Conservation (phyloP, 2,888 invertebrate genomes). For the Notodonta dromedarius region DNA sequence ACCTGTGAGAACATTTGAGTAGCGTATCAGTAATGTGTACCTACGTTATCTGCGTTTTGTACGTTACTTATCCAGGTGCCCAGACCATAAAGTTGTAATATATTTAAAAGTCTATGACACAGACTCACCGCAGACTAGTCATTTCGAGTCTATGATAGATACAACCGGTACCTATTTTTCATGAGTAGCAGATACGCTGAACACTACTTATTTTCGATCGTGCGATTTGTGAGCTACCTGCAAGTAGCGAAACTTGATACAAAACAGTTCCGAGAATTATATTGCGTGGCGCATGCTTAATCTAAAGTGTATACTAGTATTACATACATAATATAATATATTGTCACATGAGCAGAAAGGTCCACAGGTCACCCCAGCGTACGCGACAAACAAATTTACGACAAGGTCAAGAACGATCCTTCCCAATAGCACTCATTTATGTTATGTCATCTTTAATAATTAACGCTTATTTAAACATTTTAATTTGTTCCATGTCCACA, state of each 20-base stretch:
- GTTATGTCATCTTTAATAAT: conserved; percentile 1
- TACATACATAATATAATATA: conserved; percentile 31
- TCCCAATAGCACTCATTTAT: conserved; percentile 36
- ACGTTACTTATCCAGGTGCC: too few relatives aligned
- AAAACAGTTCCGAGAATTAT: conserved; percentile 41
- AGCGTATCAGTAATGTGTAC: too few relatives aligned
- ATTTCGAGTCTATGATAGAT: too few relatives aligned
- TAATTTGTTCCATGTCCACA: too few relatives aligned
- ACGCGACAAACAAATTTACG: conserved; percentile 57
- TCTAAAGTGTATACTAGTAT: conserved; percentile 20
- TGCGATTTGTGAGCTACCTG: conserved; percentile 8
- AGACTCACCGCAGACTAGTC: too few relatives aligned
- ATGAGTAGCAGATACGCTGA: background rate
- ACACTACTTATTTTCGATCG: conserved; percentile 5
- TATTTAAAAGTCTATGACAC: too few relatives aligned
- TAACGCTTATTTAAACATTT: background rate
- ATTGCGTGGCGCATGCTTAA: conserved; percentile 31
- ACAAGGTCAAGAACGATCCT: conserved; percentile 63
- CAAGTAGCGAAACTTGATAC: conserved; percentile 28
- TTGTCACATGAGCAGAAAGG: conserved; percentile 48
- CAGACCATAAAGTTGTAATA: too few relatives aligned
- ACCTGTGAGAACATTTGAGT: too few relatives aligned
- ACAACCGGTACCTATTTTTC: too few relatives aligned
- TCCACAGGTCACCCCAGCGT: conserved; percentile 48
- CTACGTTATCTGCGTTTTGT: too few relatives aligned